A percentile compares a stretch with the other conserved stretches of the same genome.
Evolutionary conservation across 1,140 invertebrate species (phyloP).

Genomic region (Drosophila virilis): DNA sequence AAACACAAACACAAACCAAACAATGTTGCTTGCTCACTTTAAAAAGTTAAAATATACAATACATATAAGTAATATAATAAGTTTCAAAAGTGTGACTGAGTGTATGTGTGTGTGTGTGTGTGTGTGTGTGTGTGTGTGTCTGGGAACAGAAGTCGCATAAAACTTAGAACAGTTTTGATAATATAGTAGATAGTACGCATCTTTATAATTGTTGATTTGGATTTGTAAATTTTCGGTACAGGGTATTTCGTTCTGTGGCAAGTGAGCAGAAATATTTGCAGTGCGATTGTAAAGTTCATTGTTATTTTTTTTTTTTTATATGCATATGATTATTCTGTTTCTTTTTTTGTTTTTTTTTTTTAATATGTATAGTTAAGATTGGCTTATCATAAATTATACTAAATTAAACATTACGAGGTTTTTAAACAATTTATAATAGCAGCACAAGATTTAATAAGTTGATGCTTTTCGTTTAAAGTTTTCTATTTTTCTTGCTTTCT

Average conservation of each 20-base stretch:
- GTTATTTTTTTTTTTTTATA: slow-evolving; percentile 39
- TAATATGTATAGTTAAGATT: slow-evolving; percentile 62
- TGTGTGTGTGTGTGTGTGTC: slow-evolving; percentile 11
- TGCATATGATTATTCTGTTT: slow-evolving; percentile 38
- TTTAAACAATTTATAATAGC: slow-evolving; percentile 50
- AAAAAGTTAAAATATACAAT: slow-evolving; percentile 55
- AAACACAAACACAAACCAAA: slow-evolving; percentile 75
- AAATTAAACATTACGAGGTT: slow-evolving; percentile 74
- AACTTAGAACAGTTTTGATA: slow-evolving; percentile 79
- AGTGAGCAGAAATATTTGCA: slow-evolving; percentile 73
- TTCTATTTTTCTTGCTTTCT: slow-evolving; percentile 4
- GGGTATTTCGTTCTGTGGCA: slow-evolving; percentile 54
- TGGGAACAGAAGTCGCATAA: slow-evolving; percentile 59
- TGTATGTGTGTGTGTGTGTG: slow-evolving; percentile 28
- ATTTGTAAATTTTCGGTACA: slow-evolving; percentile 9
- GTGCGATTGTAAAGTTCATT: slow-evolving; percentile 64
- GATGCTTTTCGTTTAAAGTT: slow-evolving; percentile 28
- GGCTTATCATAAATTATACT: slow-evolving; percentile 67
- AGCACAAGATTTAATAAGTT: slow-evolving; percentile 24
- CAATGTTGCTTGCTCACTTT: slow-evolving; percentile 49
- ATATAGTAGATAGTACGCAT: slow-evolving; percentile 36
- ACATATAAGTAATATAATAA: slow-evolving; percentile 34
- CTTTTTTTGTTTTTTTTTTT: too few species aligned
- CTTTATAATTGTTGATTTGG: slow-evolving; percentile 18
- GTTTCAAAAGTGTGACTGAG: slow-evolving; percentile 38